Percentiles rank a stretch among this genome's conserved stretches.
These are phyloP conservation scores for Leptogaster cylindrica DNA, from an alignment of 2,888 invertebrate genomes.

Conservation along the genomic window DNA sequence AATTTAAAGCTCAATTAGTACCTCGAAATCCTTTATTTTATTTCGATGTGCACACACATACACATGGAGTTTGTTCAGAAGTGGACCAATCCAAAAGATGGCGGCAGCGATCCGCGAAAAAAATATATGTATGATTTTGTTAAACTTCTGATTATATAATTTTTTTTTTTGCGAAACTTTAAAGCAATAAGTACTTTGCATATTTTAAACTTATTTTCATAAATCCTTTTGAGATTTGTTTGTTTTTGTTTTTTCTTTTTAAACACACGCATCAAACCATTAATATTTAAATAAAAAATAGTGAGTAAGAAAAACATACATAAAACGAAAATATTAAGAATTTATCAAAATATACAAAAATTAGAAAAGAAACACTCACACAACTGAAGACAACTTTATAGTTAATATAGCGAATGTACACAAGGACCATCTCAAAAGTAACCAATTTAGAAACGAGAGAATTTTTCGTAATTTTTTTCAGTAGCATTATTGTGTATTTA, in stretches of 20 bases:
- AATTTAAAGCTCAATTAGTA: slow-evolving; percentile 52
- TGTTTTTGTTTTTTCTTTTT: too few relatives aligned
- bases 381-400: slow-evolving; percentile 40
- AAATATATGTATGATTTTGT: slow-evolving; percentile 52
- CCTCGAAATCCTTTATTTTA: slow-evolving; percentile 62
- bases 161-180: slow-evolving; percentile 20
- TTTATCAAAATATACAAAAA: background rate
- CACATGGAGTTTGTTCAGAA: slow-evolving; percentile 49
- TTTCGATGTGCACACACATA: slow-evolving; percentile 47
- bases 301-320: background rate
- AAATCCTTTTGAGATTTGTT: slow-evolving; percentile 32
- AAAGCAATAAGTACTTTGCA: slow-evolving; percentile 25
- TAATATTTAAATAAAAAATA: background rate
- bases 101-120: slow-evolving; percentile 61
- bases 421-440: slow-evolving; percentile 95
- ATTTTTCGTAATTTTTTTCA: too few relatives aligned
- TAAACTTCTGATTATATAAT: slow-evolving; percentile 49
- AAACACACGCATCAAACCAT: slow-evolving; percentile 20
- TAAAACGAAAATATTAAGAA: slow-evolving; percentile 7
- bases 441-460: slow-evolving; percentile 66
- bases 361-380: slow-evolving; percentile 37
- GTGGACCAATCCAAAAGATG: slow-evolving; percentile 55
- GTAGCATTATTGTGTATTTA: too few relatives aligned
- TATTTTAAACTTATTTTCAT: slow-evolving; percentile 21
- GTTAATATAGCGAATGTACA: slow-evolving; percentile 56